phyloP scores from a whole-genome alignment of 2,888 invertebrate species.

The Cheiracanthium punctorium region DNA sequence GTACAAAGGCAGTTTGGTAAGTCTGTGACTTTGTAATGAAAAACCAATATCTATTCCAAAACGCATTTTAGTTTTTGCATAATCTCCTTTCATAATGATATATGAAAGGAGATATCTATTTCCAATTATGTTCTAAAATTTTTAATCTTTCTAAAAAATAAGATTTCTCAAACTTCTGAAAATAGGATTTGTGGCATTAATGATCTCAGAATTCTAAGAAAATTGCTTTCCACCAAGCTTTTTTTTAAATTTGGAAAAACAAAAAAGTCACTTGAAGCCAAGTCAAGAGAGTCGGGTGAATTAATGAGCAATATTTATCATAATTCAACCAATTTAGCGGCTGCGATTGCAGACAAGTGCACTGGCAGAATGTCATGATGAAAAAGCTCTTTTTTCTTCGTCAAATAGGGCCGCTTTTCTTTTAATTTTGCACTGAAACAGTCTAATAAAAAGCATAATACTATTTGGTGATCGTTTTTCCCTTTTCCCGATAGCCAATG shows the following conservation, averaged over 20 bases:
- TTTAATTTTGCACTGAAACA: neutral
- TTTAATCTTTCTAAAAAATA: neutral
- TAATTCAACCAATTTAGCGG: constrained; percentile 29
- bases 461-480: constrained; percentile 53
- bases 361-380: constrained; percentile 50
- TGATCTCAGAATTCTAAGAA: constrained; percentile 9
- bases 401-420: constrained; percentile 17
- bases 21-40: too few relatives aligned
- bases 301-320: constrained; percentile 40
- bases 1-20: too few relatives aligned
- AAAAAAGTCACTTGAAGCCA: constrained; percentile 38
- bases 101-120: too few relatives aligned
- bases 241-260: constrained; percentile 33
- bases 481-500: constrained; percentile 63
- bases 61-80: constrained; percentile 10
- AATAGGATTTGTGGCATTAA: neutral
- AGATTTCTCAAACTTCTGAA: neutral
- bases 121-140: neutral
- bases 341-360: constrained; percentile 25
- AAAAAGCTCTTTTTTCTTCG: constrained; percentile 9
- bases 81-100: constrained; percentile 5
- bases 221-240: constrained; percentile 36
- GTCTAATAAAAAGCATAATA: constrained; percentile 59
- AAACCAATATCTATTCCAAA: neutral
- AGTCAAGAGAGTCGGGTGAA: constrained; percentile 50